Base-by-base conservation (phyloP, 2,113 vertebrate species). In the Amphilophus citrinellus region DNA sequence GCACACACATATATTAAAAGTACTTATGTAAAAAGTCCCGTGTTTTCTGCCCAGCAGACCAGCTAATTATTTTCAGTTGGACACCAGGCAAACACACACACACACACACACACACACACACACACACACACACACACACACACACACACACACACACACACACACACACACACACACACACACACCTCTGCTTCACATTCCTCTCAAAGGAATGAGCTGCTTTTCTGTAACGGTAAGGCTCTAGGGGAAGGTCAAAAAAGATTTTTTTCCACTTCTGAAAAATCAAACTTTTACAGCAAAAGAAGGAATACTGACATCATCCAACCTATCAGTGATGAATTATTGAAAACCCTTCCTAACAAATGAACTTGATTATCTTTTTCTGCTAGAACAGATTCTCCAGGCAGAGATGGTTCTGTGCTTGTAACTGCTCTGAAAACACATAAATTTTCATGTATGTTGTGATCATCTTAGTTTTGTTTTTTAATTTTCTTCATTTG, bases 31-130 rank as follows among this genome's bases (percentile, higher is more conserved):
- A 50, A 50, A 71, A 87, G 39, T 76, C 39, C 39, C 76, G 84
- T 80, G 68, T 77, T 80, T 56, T 63, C 82, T 90, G 86, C 82
- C 88, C 91, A 91, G 83, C 87, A 89, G 80, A 90, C 80, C 84
- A 32, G 87, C 87, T 93, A 94, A 94, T 92, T 92, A 92, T 87
- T 91, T 92, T 93, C 88, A 86, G 78, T 87, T 59, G 79, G 89
- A 88, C 83, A 75, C 56, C 57, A 79, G 73, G 61, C 79, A 88
- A 84, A 88, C 84, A 85, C 86, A 88, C 91, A 90, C 87, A 91
- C 83, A 87, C 86, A 88, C 27, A 30, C 27, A 30, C 27, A 30
- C 27, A 30, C 27, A 30, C 27, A 30, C 27, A 30, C 27, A 30
- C 27, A 30, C 27, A 30, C 79, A 88, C 24, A 24, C 24, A 24